Conservation (phyloP, 2,797 vertebrate genomes). For the Chelon labrosus region DNA sequence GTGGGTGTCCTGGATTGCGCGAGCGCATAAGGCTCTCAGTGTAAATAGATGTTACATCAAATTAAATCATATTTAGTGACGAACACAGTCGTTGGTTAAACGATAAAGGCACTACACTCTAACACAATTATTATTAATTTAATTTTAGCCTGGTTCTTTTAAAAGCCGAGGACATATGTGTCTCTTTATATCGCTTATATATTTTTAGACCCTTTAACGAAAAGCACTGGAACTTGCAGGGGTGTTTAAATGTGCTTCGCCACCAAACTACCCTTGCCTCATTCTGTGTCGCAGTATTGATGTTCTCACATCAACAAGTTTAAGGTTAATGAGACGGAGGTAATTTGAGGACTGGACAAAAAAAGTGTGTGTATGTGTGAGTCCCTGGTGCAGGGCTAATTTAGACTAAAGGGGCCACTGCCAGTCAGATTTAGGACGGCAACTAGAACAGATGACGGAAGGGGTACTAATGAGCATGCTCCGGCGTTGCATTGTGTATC, state of each 20-base stretch:
- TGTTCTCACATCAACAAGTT: slow-evolving; percentile 39
- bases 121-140: too few species aligned
- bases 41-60: neutral
- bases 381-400: slow-evolving; percentile 70
- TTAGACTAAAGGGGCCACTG: slow-evolving; percentile 76
- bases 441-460: slow-evolving; percentile 70
- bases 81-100: too few species aligned
- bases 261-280: neutral
- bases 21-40: slow-evolving; percentile 18
- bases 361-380: slow-evolving; percentile 37
- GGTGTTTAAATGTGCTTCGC: neutral
- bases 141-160: too few species aligned
- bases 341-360: slow-evolving; percentile 45
- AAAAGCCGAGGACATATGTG: too few species aligned
- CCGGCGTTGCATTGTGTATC: neutral
- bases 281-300: slow-evolving; percentile 35
- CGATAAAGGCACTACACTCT: too few species aligned
- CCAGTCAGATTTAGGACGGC: slow-evolving; percentile 74
- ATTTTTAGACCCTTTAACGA: neutral
- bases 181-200: too few species aligned
- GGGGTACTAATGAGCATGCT: neutral
- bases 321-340: slow-evolving; percentile 71
- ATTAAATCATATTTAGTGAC: neutral
- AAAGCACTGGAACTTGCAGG: neutral
- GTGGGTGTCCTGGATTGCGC: slow-evolving; percentile 32